Conservation (phyloP, 1,140 invertebrate species). For the Melitaea cinxia region DNA sequence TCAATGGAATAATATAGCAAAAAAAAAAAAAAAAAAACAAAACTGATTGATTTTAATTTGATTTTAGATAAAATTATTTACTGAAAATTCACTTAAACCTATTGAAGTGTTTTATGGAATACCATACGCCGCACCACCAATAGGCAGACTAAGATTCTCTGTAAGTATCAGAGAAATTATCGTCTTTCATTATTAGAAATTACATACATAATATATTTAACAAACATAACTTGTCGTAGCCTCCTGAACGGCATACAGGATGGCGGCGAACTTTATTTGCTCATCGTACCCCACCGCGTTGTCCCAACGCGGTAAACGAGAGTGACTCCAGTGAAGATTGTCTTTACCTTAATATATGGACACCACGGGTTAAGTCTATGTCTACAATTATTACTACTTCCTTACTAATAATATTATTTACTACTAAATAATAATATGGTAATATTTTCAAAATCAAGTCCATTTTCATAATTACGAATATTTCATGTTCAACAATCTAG, state of each 20-base stretch:
- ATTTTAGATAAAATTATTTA: conserved; percentile 71
- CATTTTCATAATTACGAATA: too few relatives aligned
- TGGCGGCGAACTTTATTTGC: conserved; percentile 71
- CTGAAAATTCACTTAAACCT: conserved; percentile 57
- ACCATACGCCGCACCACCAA: conserved; percentile 66
- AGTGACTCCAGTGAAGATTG: conserved; percentile 68
- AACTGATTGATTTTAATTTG: not conserved
- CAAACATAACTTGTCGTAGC: conserved; percentile 34
- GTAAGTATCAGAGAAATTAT: conserved; percentile 48
- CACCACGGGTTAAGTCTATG: conserved; percentile 56
- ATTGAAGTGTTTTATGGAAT: conserved; percentile 74
- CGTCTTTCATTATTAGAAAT: not conserved
- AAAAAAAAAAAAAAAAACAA: too few relatives aligned
- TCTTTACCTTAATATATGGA: conserved; percentile 73
- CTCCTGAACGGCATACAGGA: conserved; percentile 64
- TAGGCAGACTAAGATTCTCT: conserved; percentile 67
- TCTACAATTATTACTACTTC: too few relatives aligned
- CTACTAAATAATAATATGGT: not conserved
- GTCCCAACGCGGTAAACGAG: conserved; percentile 52
- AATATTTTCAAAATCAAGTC: not conserved
- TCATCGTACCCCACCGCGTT: conserved; percentile 66
- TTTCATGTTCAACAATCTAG: too few relatives aligned
- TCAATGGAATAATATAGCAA: conserved; percentile 4
- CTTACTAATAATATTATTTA: too few relatives aligned
- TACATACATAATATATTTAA: not conserved